phyloP scores from a whole-genome alignment of 2,797 vertebrate species.

The Vireo griseus region DNA sequence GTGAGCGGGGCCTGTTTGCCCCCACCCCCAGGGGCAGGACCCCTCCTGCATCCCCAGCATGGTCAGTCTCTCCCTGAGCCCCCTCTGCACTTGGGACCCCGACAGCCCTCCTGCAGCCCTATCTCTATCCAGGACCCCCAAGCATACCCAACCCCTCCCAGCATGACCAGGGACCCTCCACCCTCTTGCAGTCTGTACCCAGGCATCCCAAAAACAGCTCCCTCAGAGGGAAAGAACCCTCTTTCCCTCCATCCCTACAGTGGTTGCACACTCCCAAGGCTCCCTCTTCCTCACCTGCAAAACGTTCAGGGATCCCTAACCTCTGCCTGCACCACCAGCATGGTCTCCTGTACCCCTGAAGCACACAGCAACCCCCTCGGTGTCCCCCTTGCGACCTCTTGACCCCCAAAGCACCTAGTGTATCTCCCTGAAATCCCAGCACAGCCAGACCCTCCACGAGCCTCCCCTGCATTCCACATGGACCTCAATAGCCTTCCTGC shows the following conservation, averaged over 20 bases:
- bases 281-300: neutral
- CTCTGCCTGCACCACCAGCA: neutral
- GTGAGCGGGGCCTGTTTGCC: constrained; percentile 63
- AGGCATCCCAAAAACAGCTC: neutral
- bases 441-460: neutral
- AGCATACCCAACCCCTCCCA: too few species aligned
- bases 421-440: neutral
- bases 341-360: neutral
- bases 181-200: neutral
- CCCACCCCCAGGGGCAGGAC: neutral
- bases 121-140: neutral
- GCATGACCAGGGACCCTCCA: rapidly evolving
- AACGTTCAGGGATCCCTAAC: neutral
- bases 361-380: neutral
- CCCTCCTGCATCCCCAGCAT: neutral
- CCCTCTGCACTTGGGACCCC: neutral
- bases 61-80: neutral
- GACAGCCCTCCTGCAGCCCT: neutral
- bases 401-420: neutral
- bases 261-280: neutral
- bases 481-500: neutral
- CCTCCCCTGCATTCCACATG: neutral
- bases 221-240: neutral
- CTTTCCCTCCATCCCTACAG: neutral
- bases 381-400: neutral